phyloP scores from a whole-genome alignment of 2,113 vertebrate genomes.

The Heterotis niloticus region DNA sequence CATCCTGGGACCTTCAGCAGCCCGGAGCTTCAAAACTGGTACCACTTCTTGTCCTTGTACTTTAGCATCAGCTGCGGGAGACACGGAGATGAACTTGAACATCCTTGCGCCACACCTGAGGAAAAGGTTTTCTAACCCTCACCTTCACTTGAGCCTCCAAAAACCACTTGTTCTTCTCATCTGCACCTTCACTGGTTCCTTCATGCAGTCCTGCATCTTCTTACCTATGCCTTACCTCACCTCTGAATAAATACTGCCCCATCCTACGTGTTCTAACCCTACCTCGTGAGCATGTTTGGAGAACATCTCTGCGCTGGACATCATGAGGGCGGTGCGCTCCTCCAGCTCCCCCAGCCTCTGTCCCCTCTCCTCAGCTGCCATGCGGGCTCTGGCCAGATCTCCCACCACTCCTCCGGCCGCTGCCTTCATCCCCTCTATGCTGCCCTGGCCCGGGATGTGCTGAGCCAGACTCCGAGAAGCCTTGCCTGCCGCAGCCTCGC shows the following conservation, averaged over 20 bases:
- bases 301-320: slow-evolving; percentile 88
- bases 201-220: not conserved
- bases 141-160: not conserved
- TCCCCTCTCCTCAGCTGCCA: slow-evolving; percentile 90
- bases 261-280: slow-evolving; percentile 20
- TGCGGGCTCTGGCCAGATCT: slow-evolving; percentile 83
- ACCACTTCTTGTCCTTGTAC: slow-evolving; percentile 99
- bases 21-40: slow-evolving; percentile 93
- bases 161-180: not conserved
- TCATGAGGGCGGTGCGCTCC: slow-evolving; percentile 91
- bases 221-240: not conserved
- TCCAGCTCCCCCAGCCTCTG: slow-evolving; percentile 93
- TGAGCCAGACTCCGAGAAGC: slow-evolving; percentile 89
- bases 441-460: slow-evolving; percentile 87
- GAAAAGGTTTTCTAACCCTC: not conserved
- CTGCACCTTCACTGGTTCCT: not conserved
- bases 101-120: not conserved
- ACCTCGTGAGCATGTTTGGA: slow-evolving; percentile 98
- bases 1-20: slow-evolving; percentile 39
- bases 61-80: slow-evolving; percentile 90
- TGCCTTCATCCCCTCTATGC: slow-evolving; percentile 84
- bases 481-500: slow-evolving; percentile 88
- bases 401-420: slow-evolving; percentile 83
- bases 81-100: slow-evolving; percentile 21
- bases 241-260: not conserved